Percentiles rank a stretch among this genome's conserved stretches.
These are phyloP conservation scores for Phrynosoma blainvillii DNA, from an alignment of 2,113 vertebrate species.

Conservation along the genomic window DNA sequence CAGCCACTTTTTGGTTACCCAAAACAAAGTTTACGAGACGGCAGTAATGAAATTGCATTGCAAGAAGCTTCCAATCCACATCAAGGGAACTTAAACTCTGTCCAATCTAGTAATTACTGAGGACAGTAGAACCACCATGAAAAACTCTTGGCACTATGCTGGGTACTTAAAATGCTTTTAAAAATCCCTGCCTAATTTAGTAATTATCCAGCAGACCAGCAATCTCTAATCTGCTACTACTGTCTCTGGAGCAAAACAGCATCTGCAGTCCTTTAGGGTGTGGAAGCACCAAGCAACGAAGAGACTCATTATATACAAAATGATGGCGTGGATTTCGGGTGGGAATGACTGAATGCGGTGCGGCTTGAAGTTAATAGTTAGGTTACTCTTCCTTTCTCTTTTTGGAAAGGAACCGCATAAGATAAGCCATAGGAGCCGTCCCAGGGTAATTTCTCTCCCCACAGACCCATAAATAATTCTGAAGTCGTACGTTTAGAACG, in stretches of 20 bases:
- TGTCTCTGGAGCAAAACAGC: constrained; percentile 38
- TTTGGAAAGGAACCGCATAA: constrained; percentile 29
- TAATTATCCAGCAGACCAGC: constrained; percentile 50
- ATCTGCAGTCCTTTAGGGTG: constrained; percentile 4
- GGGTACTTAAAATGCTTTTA: constrained; percentile 30
- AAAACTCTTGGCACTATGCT: constrained; percentile 10
- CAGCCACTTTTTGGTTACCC: constrained; percentile 27
- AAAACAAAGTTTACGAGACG: constrained; percentile 28
- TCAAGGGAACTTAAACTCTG: constrained; percentile 14
- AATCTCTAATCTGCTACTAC: constrained; percentile 33
- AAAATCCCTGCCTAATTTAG: constrained; percentile 45
- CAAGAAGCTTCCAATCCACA: neutral
- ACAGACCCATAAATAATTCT: constrained; percentile 17
- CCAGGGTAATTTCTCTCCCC: neutral
- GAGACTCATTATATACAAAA: constrained; percentile 7
- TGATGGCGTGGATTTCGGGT: neutral
- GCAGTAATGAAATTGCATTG: constrained; percentile 26
- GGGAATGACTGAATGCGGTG: neutral
- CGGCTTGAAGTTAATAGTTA: constrained; percentile 6
- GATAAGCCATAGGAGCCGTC: neutral
- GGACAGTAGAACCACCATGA: constrained; percentile 13
- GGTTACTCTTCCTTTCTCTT: neutral
- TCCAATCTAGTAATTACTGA: constrained; percentile 41
- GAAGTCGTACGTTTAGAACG: neutral
- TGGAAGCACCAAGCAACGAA: neutral